Evolutionary conservation across 2,113 vertebrate species (phyloP), one percentile per base, ranked within the genome.

Genomic region (Nerophis lumbriciformis): DNA sequence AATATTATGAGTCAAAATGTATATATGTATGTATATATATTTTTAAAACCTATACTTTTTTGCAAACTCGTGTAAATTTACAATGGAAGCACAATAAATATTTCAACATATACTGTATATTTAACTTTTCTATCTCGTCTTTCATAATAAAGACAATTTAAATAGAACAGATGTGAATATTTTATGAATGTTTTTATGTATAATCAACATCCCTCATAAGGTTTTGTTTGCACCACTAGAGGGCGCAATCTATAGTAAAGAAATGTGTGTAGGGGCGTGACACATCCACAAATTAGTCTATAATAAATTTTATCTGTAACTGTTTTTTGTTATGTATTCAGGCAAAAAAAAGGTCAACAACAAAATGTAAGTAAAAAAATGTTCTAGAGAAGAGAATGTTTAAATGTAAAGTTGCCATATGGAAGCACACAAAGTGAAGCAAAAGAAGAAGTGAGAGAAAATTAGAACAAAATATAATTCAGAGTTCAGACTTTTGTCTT

Each of bases 171-270:
- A 28, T 28, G 28, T 28, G 28, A 28, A 28, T 28, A 28, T 28
- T 3, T 28, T 28, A 28, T 28, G 28, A 28, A 28, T 28, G 28
- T 28, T 28, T 28, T 28, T 28, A 28, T 28, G 28, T 28, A 28
- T 28, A 28, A 3, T 28, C 28, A 28, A 28, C 39, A 42, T 42
- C 42, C 42, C 10, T 11, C 11, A 45, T 45, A 28, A n/a, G 13
- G 6, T 44, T 13, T 1, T 14, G 28, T 39, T 53, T 53, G 19
- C 5, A 61, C 65, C 80, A 61, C 71, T 63, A 52, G 78, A 53
- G 73, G 78, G 74, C 67, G 50, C 36, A 21, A 11, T 38, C 54
- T 6, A 52, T 44, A 65, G 64, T 12, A 12, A 14, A 4, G 28
- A 28, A 50, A 71, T 42, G 16, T 39, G 28, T 49, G 36, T 50